Percentiles rank a stretch among this genome's conserved stretches.
phyloP scores from a whole-genome alignment of 2,113 vertebrate species.

The Polyodon spathula region DNA sequence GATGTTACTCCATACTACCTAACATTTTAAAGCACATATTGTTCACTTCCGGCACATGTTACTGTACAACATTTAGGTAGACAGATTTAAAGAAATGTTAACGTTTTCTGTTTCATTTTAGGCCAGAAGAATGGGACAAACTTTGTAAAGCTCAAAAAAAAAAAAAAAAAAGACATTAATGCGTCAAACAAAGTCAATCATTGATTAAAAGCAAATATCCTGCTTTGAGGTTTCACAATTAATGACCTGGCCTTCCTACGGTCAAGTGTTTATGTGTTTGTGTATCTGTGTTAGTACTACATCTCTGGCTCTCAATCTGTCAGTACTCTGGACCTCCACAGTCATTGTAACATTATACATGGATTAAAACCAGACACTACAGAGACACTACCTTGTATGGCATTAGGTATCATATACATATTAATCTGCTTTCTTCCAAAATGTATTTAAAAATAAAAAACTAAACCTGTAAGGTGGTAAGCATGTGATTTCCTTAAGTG shows the following conservation, averaged over 20 bases:
- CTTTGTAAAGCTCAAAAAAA: not conserved
- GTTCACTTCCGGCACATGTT: too few relatives aligned
- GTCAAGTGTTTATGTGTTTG: slow-evolving; percentile 15
- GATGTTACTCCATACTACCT: too few relatives aligned
- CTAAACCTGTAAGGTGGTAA: too few relatives aligned
- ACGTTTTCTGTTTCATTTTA: not conserved
- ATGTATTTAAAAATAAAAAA: too few relatives aligned
- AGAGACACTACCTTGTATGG: too few relatives aligned
- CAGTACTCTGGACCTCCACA: not conserved
- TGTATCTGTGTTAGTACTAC: slow-evolving; percentile 7
- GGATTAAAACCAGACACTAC: too few relatives aligned
- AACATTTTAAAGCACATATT: too few relatives aligned
- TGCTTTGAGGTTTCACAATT: not conserved
- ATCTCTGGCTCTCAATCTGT: not conserved
- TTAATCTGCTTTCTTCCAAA: too few relatives aligned
- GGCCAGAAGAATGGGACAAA: not conserved
- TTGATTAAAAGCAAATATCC: slow-evolving; percentile 20
- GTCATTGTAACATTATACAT: not conserved
- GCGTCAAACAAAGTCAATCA: slow-evolving; percentile 17
- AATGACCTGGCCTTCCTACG: slow-evolving; percentile 11
- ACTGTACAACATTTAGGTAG: too few relatives aligned
- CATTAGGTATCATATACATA: too few relatives aligned
- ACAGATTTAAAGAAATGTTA: not conserved
- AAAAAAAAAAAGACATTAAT: not conserved
- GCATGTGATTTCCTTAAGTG: too few relatives aligned